These are phyloP conservation scores for Salvelinus sp. DNA, from an alignment of 2,113 vertebrate species.

Conservation along the genomic window DNA sequence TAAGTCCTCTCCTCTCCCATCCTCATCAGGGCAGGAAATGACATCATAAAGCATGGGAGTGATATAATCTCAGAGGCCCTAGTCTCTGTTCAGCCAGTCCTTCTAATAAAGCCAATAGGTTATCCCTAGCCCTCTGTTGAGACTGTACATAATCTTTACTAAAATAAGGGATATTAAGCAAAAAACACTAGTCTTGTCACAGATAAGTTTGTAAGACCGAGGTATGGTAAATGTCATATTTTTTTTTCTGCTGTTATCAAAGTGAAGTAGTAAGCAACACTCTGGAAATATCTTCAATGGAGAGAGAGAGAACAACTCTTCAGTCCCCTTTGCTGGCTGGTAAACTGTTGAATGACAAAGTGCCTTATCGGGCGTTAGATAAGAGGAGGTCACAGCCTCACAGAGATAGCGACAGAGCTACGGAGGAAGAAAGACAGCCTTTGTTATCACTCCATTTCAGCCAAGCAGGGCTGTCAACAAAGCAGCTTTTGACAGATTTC, in stretches of 20 bases:
- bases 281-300: too few relatives aligned
- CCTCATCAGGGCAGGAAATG: slow-evolving; percentile 7
- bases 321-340: slow-evolving; percentile 1
- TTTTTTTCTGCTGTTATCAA: too few relatives aligned
- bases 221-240: too few relatives aligned
- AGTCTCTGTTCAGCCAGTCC: not conserved
- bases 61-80: too few relatives aligned
- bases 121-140: too few relatives aligned
- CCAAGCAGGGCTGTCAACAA: slow-evolving; percentile 55
- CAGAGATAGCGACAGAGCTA: slow-evolving; percentile 30
- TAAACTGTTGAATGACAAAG: slow-evolving; percentile 50
- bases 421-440: slow-evolving; percentile 57
- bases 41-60: not conserved
- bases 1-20: not conserved
- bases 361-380: slow-evolving; percentile 56
- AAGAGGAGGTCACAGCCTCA: slow-evolving; percentile 56
- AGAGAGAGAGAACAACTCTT: slow-evolving; percentile 2
- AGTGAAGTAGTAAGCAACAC: too few relatives aligned
- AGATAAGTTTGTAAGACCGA: too few relatives aligned
- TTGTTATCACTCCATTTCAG: slow-evolving; percentile 50
- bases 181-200: too few relatives aligned
- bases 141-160: too few relatives aligned
- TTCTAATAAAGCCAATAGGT: not conserved
- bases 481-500: slow-evolving; percentile 43
- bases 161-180: too few relatives aligned